Percentiles rank a stretch among this genome's conserved stretches.
phyloP scores from a whole-genome alignment of 2,797 vertebrate species.

The Lepidocolaptes lacrymiger region DNA sequence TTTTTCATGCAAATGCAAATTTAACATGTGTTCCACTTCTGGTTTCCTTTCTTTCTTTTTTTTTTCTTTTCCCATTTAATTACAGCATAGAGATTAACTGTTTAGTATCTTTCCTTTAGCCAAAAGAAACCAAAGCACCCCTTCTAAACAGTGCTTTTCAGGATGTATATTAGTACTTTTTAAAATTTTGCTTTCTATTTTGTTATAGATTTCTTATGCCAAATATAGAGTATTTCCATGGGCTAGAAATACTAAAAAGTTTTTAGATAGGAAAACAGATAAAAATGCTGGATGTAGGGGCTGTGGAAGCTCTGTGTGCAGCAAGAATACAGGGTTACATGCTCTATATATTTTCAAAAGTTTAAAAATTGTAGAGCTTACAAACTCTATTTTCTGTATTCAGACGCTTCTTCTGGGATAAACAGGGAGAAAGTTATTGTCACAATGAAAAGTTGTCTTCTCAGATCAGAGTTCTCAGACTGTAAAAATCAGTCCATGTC shows the following conservation, averaged over 20 bases:
- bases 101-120: neutral
- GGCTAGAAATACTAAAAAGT: neutral
- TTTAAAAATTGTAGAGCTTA: neutral
- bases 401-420: conserved; percentile 30
- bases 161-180: neutral
- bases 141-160: neutral
- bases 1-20: neutral
- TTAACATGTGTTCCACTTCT: neutral
- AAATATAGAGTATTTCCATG: neutral
- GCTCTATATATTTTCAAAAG: neutral
- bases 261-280: neutral
- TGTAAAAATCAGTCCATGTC: neutral
- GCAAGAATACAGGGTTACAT: neutral
- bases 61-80: neutral
- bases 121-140: neutral
- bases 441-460: neutral
- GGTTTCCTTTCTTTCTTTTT: neutral
- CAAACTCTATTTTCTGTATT: neutral
- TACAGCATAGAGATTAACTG: neutral
- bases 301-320: neutral
- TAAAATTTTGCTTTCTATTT: neutral
- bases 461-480: neutral
- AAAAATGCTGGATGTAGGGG: neutral
- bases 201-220: conserved; percentile 8
- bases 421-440: conserved; percentile 14